These are phyloP conservation scores for Nannoperca australis DNA, from an alignment of 2,797 vertebrate genomes.

Conservation along the genomic window DNA sequence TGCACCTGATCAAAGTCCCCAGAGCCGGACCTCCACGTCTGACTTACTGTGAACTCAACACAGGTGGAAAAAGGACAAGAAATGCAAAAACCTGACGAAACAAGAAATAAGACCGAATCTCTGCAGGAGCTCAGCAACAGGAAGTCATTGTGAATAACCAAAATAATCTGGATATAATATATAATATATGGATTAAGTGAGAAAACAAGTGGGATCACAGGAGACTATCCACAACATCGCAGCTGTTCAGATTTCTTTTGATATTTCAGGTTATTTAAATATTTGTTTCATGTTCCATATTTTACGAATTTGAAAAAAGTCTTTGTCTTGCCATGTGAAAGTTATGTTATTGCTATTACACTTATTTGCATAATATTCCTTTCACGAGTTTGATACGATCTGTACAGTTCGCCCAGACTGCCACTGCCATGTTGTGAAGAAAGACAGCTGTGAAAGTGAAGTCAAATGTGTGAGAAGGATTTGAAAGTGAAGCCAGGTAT, in stretches of 20 bases:
- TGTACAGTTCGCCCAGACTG: not conserved
- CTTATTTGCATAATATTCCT: slow-evolving; percentile 8
- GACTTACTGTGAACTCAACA: slow-evolving; percentile 15
- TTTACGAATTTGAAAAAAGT: slow-evolving; percentile 12
- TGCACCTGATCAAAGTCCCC: slow-evolving; percentile 83
- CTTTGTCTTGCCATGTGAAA: slow-evolving; percentile 4
- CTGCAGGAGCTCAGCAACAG: slow-evolving; percentile 7
- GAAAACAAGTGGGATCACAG: slow-evolving; percentile 9
- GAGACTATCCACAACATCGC: not conserved
- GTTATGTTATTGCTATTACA: not conserved
- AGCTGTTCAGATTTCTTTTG: not conserved
- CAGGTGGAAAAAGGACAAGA: slow-evolving; percentile 13
- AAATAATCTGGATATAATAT: too few species aligned
- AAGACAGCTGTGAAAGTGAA: slow-evolving; percentile 27
- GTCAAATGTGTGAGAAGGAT: slow-evolving; percentile 1
- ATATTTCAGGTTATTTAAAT: slow-evolving; percentile 24
- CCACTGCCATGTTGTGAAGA: not conserved
- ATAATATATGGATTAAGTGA: slow-evolving; percentile 10
- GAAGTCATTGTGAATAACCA: slow-evolving; percentile 12
- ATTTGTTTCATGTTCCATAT: too few species aligned
- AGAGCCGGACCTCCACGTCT: slow-evolving; percentile 43
- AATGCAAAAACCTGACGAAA: slow-evolving; percentile 18
- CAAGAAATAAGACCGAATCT: slow-evolving; percentile 2
- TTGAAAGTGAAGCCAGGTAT: slow-evolving; percentile 15
- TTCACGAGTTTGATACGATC: not conserved